Conservation (phyloP, 2,797 vertebrate genomes). For the Muscicapa striata region DNA sequence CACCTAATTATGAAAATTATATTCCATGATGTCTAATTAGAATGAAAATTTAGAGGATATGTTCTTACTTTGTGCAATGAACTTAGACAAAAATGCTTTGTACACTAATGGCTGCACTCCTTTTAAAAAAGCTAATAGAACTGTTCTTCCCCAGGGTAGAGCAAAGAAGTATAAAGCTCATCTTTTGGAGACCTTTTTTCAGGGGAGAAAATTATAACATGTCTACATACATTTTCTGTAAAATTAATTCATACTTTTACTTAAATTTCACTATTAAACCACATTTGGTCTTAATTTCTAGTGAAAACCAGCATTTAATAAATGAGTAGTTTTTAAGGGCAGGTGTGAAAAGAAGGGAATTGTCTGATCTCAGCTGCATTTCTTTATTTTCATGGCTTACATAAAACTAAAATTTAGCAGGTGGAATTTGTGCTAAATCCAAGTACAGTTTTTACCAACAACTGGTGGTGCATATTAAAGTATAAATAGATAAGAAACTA, state of each 20-base stretch:
- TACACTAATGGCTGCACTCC: constrained; percentile 14
- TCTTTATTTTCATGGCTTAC: not conserved
- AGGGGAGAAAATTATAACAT: not conserved
- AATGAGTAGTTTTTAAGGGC: not conserved
- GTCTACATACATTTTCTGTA: not conserved
- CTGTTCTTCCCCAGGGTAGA: not conserved
- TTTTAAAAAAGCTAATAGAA: constrained; percentile 30
- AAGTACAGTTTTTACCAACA: not conserved
- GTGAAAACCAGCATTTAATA: constrained; percentile 13
- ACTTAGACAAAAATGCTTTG: constrained; percentile 26
- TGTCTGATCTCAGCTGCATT: not conserved
- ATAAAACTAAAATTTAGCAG: not conserved
- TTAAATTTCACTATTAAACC: not conserved
- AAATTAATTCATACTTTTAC: not conserved
- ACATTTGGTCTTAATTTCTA: not conserved
- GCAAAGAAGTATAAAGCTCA: not conserved
- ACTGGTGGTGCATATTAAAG: not conserved
- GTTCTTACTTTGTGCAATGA: constrained; percentile 41
- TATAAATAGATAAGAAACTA: not conserved
- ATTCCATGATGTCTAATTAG: constrained; percentile 14
- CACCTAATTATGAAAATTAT: constrained; percentile 15
- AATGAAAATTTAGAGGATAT: not conserved
- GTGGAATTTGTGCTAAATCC: not conserved
- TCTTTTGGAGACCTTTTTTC: constrained; percentile 31
- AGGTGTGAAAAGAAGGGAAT: not conserved